A percentile compares a stretch with the other conserved stretches of the same genome.
These are phyloP conservation scores for Euspilapteryx auroguttella DNA, from an alignment of 2,888 invertebrate genomes.

Conservation along the genomic window DNA sequence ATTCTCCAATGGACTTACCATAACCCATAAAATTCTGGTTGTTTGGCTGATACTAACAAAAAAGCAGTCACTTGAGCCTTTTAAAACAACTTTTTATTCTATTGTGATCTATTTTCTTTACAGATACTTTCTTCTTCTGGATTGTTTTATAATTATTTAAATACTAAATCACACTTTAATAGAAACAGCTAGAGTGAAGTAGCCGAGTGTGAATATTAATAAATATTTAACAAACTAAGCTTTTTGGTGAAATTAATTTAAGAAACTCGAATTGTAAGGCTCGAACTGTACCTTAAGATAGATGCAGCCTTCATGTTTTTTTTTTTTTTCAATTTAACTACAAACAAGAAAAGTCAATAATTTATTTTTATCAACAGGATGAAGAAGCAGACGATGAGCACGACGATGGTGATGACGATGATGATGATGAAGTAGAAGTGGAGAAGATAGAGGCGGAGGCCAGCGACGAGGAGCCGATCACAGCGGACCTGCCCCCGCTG, in stretches of 20 bases:
- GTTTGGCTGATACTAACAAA: slow-evolving; percentile 2
- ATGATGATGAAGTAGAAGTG: slow-evolving; percentile 30
- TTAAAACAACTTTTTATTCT: background rate
- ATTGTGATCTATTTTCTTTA: background rate
- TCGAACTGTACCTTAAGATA: too few relatives aligned
- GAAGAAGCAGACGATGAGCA: slow-evolving; percentile 20
- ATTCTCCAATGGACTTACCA: background rate
- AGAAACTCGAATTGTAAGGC: too few relatives aligned
- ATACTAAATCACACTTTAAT: too few relatives aligned
- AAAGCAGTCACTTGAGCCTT: background rate
- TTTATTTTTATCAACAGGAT: too few relatives aligned
- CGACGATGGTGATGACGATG: slow-evolving; percentile 26
- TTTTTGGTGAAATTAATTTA: too few relatives aligned
- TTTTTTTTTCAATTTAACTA: too few relatives aligned
- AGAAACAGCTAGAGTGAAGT: too few relatives aligned
- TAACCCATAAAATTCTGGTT: background rate
- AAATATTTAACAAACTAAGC: too few relatives aligned
- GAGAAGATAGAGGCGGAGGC: slow-evolving; percentile 42
- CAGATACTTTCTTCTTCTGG: background rate
- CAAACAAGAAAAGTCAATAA: too few relatives aligned
- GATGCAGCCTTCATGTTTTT: too few relatives aligned
- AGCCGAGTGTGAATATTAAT: too few relatives aligned
- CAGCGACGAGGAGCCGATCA: slow-evolving; percentile 28
- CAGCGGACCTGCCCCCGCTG: slow-evolving; percentile 16
- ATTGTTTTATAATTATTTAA: too few relatives aligned